These are phyloP conservation scores for Penaeus monodon DNA, from an alignment of 2,888 invertebrate species.

Conservation along the genomic window DNA sequence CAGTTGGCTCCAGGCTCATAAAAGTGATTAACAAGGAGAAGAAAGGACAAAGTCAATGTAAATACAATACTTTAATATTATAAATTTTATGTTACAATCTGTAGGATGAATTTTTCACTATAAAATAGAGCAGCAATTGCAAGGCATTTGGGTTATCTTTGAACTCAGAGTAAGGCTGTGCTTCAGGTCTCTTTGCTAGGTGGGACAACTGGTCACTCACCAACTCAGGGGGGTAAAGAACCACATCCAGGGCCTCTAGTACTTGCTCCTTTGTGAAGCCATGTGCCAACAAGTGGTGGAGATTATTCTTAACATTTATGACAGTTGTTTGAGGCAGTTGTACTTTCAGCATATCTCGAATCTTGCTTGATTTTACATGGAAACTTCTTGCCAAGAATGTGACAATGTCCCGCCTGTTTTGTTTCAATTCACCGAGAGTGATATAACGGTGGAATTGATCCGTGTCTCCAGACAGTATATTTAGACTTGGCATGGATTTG, in stretches of 20 bases:
- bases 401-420: conserved; percentile 33
- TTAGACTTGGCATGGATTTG: conserved; percentile 28
- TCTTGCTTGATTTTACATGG: conserved; percentile 2
- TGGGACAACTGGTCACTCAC: conserved; percentile 20
- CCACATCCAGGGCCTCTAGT: conserved; percentile 21
- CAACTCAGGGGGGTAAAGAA: conserved; percentile 38
- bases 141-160: conserved; percentile 25
- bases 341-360: conserved; percentile 12
- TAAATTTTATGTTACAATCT: no score
- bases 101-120: conserved; percentile 21
- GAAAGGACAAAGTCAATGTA: no score
- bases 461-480: conserved; percentile 20
- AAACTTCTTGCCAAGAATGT: conserved; percentile 14
- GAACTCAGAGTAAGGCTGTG: conserved; percentile 16
- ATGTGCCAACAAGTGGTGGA: background rate
- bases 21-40: no score
- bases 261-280: conserved; percentile 34
- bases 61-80: no score
- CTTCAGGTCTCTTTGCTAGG: conserved; percentile 20
- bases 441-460: conserved; percentile 23
- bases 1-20: no score
- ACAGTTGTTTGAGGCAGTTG: conserved; percentile 25
- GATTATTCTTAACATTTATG: conserved; percentile 33
- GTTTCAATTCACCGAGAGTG: conserved; percentile 26
- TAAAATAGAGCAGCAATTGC: conserved; percentile 38